Conservation (phyloP, 92 coral and sea anemone species). For the Phenganax stokvisi region DNA sequence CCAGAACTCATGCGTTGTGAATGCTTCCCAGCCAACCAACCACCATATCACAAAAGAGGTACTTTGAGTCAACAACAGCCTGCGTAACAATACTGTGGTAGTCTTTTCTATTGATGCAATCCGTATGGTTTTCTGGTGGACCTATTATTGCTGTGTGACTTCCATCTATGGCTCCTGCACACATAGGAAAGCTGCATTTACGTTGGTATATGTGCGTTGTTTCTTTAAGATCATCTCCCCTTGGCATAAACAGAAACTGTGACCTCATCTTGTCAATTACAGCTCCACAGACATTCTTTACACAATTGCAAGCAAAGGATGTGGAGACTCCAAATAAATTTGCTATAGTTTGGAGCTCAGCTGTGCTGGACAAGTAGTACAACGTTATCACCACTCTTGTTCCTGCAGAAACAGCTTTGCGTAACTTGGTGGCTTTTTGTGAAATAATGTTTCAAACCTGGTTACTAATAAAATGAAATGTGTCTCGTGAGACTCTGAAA, state of each 20-base stretch:
- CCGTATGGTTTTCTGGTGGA: slow-evolving; percentile 44
- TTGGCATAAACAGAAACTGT: slow-evolving; percentile 11
- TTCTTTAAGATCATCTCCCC: slow-evolving; percentile 8
- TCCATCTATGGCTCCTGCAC: slow-evolving; percentile 42
- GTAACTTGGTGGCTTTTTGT: neutral
- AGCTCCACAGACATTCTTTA: slow-evolving; percentile 34
- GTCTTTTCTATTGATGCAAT: slow-evolving; percentile 51
- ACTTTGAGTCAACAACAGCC: slow-evolving; percentile 47
- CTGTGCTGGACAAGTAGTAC: slow-evolving; percentile 46
- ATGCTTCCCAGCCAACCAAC: no score
- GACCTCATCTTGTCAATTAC: slow-evolving; percentile 6
- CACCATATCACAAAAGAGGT: slow-evolving; percentile 57
- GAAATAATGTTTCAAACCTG: no score
- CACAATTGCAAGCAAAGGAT: slow-evolving; percentile 39
- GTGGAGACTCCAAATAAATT: slow-evolving; percentile 43
- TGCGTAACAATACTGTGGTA: slow-evolving; percentile 57
- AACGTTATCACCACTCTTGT: slow-evolving; percentile 42
- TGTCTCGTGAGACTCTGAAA: neutral
- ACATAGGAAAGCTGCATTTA: slow-evolving; percentile 47
- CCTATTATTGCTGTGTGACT: slow-evolving; percentile 47
- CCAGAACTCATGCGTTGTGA: slow-evolving; percentile 51
- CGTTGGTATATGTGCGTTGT: slow-evolving; percentile 22
- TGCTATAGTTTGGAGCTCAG: slow-evolving; percentile 43
- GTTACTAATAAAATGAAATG: neutral
- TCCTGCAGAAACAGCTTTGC: slow-evolving; percentile 41